Base-by-base conservation (phyloP, 2,888 invertebrate genomes). In the Parnassius glacialis region DNA sequence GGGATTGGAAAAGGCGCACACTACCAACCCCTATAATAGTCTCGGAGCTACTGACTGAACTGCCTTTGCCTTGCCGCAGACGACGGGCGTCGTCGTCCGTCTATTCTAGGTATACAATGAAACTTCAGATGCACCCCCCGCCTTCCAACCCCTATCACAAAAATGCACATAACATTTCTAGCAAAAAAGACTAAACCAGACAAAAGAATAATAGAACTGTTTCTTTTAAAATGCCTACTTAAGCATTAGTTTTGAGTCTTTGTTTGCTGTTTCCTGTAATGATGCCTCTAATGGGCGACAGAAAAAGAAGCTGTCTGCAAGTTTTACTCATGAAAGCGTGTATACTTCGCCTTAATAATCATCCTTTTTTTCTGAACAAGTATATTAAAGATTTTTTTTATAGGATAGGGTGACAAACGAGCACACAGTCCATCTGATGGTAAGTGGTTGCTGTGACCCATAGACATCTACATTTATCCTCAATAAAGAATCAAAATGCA, bases 161-260 rank as follows among this genome's bases (percentile, higher is more conserved):
- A 85, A 85, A 87, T 87, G 85, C 87, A 89, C 85, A 83, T 81
- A 79, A 83, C 80, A 79, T 80, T 78, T 78, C 76, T 80, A 82
- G 74, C 73, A 74, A 79, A 85, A 84, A 83, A 81, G 77, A 72
- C 70, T 47, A 25, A 34, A 12, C 44, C 43, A 55, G 68, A 76
- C 69, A 76, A 81, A 83, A 76, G 81, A 85, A 86, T 82, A 83
- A 72, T 71, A 79, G 77, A 79, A 82, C 72, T 75, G 79, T 66
- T 68, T 13, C 69, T 81, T 67, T 69, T 71, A 68, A 73, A 67
- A 68, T 69, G 66, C 64, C 68, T 66, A 67, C 71, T 70, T 66
- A 66, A 66, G 63, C 52, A 61, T 65, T 66, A 65, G 64, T 70
- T 70, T 70, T 75, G 79, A 79, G 76, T 79, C 76, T 75, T 70